These are phyloP conservation scores for Griposia aprilina DNA, from an alignment of 2,888 invertebrate genomes.

Conservation along the genomic window DNA sequence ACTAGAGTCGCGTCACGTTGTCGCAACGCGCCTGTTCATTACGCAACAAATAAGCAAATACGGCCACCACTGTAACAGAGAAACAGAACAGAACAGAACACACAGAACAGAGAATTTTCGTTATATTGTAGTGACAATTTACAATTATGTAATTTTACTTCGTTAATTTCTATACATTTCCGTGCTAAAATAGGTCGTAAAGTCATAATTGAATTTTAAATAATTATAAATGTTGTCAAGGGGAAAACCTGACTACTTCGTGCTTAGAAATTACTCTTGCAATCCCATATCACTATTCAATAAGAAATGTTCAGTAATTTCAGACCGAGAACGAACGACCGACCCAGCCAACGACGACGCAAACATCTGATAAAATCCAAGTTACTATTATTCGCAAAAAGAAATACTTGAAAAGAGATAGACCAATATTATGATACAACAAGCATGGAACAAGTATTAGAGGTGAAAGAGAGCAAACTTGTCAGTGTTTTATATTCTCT, in stretches of 20 bases:
- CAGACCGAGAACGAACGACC: constrained; percentile 42
- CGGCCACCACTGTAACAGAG: not conserved
- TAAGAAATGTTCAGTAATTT: constrained; percentile 46
- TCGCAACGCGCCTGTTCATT: not conserved
- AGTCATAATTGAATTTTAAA: not conserved
- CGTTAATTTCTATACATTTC: not conserved
- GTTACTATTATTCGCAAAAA: constrained; percentile 3
- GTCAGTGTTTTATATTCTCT: not conserved
- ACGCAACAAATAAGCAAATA: no score
- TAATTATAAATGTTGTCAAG: not conserved
- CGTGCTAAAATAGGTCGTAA: not conserved
- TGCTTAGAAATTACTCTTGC: not conserved
- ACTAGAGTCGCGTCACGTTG: not conserved
- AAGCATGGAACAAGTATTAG: not conserved
- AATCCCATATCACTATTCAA: constrained; percentile 23
- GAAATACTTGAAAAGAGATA: constrained; percentile 13
- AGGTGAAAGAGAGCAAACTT: not conserved
- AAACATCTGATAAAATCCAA: not conserved
- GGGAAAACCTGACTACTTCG: not conserved
- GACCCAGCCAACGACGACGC: constrained; percentile 2
- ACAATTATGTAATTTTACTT: not conserved
- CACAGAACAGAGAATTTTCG: no score
- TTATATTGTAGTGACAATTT: not conserved
- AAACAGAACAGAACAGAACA: no score
- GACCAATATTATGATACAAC: constrained; percentile 12